Evolutionary conservation across 2,797 vertebrate genomes (phyloP).

Genomic region (Enteromius radiatus): DNA sequence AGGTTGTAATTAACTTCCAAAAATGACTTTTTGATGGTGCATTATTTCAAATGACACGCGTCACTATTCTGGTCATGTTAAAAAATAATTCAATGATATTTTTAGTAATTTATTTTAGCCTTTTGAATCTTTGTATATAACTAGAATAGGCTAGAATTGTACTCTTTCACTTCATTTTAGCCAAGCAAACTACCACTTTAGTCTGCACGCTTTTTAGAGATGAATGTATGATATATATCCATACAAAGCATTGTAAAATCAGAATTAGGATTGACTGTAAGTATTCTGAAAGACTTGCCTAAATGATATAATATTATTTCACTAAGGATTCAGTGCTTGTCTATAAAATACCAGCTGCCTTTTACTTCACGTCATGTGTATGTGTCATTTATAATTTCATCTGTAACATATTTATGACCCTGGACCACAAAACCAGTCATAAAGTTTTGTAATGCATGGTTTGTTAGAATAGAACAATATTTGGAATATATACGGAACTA

Average conservation of each 20-base stretch:
- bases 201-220: constrained; percentile 66
- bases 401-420: background rate
- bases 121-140: constrained; percentile 74
- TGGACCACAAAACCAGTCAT: too few relatives aligned
- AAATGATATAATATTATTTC: constrained; percentile 62
- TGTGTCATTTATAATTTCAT: constrained; percentile 38
- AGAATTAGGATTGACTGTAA: constrained; percentile 57
- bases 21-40: constrained; percentile 57
- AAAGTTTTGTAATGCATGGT: too few relatives aligned
- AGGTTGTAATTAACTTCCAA: constrained; percentile 50
- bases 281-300: constrained; percentile 60
- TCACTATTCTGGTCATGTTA: constrained; percentile 62
- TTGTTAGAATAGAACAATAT: too few relatives aligned
- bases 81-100: constrained; percentile 60
- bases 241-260: constrained; percentile 50
- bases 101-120: constrained; percentile 88
- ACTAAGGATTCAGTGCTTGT: constrained; percentile 53
- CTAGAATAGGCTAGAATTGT: constrained; percentile 71
- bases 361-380: constrained; percentile 49
- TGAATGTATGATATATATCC: constrained; percentile 41
- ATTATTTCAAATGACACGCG: constrained; percentile 57
- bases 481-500: too few relatives aligned
- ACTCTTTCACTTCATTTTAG: constrained; percentile 66
- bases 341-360: constrained; percentile 67
- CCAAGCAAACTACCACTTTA: constrained; percentile 56